Evolutionary conservation across 2,888 invertebrate genomes (phyloP), one percentile per base, ranked within the genome.

Genomic region (Stramonita haemastoma): DNA sequence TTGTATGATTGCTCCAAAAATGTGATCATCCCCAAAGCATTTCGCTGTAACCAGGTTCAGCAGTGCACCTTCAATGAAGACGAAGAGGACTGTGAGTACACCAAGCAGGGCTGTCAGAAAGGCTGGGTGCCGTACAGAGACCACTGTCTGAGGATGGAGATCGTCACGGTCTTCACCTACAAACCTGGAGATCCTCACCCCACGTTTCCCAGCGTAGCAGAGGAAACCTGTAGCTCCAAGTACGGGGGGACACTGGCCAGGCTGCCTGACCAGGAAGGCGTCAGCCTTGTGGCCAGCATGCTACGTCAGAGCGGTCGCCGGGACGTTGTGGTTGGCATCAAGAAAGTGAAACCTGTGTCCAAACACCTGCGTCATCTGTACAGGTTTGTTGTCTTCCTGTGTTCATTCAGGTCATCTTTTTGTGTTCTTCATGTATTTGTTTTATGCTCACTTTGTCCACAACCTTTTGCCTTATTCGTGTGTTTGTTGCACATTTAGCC

Each of bases 81-180:
- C 36, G 88, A 88, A 57, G 66, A 57, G 11, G 34, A 15, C 66
- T 88, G 88, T 34, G 83, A 83, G 60, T 88, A 88, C 88, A 57
- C 26, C 26, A 29, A 11, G 17, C 22, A 60, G 19, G 88, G 88
- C 26, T 88, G 88, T 57, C 83, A 56, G 36, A 60, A 36, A 19
- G 87, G 46, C 2, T 87, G 87, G 87, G 77, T 57, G 26, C 79
- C 57, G 4, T 87, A 87, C 87, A 57, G 17, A 29, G 79, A 87
- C 34, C 79, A 57, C n/a, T 87, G 87, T 34, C 32, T 79, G 56
- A 87, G 29, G 32, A 79, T 79, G 70, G 87, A 57, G 32, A 79
- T 87, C 34, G 57, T 57, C n/a, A 79, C 19, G n/a, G 17, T 19
- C 57, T 56, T 77, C 11, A 19, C 4, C 32, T 60, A 73, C 57